Evolutionary conservation across 2,113 vertebrate species (phyloP), one percentile per base, ranked within the genome.

Genomic region (Rhynchomys soricoides): DNA sequence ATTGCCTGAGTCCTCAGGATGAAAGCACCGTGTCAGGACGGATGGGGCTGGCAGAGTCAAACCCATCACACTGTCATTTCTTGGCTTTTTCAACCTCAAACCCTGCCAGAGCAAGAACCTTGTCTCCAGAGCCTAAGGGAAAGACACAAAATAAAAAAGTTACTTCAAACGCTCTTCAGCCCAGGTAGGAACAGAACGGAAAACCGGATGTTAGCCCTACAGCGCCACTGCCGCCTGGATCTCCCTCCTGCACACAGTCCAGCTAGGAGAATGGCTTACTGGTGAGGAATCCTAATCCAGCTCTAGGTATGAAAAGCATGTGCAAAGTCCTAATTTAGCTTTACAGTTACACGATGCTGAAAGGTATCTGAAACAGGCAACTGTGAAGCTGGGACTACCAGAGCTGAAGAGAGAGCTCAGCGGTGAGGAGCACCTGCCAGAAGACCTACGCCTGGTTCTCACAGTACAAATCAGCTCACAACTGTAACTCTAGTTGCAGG

Each of bases 21-120:
- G 98, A 98, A 97, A 94, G 48, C 2, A 34, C 55, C 91, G 59
- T 95, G 96, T 7, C 81, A 97, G 7, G 29, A 70, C 62, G 77
- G 92, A 87, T 48, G 57, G 71, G 89, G 91, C 81, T 86, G 34
- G 88, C 68, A n/a, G 86, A 52, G 86, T 97, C 96, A 96, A 1
- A 68, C 91, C 73, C 95, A 92, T 89, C 85, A 94, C 77, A 97
- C 0, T 90, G 96, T 99, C 98, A 99, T 45, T 98, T 98, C 87
- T 99, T 99, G 50, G 98, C 98, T 97, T 99, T 99, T 97, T 98
- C 99, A 96, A 99, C 99, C 94, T 99, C 99, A 97, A 99, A 99
- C 98, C 99, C 99, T 62, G 99, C 99, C 96, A 99, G 98, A 97
- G 99, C 99, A 98, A 99, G 98, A 95, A 99, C 99, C 98, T 99